A percentile compares a stretch with the other conserved stretches of the same genome.
Evolutionary conservation across 2,888 invertebrate genomes (phyloP).

Genomic region (Patella caerulea): DNA sequence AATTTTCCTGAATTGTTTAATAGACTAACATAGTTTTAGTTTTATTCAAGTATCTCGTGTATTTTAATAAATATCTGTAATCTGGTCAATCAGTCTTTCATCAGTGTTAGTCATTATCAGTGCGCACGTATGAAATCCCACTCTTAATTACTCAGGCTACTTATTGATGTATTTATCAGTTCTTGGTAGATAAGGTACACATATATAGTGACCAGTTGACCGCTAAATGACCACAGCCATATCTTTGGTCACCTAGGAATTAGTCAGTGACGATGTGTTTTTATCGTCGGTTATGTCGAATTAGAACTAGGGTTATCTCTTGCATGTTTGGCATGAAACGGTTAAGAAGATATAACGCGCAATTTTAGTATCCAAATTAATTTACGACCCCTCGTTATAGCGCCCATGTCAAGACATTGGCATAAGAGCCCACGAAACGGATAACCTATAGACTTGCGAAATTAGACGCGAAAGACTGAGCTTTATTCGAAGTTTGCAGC

Average conservation of each 20-base stretch:
- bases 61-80: too few species aligned
- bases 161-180: conserved; percentile 5
- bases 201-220: background rate
- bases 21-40: too few species aligned
- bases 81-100: too few species aligned
- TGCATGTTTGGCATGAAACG: background rate
- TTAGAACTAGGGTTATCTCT: background rate
- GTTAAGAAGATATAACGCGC: background rate
- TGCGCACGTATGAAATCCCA: background rate
- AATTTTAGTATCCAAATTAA: too few species aligned
- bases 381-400: too few species aligned
- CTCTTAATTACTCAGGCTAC: background rate
- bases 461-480: too few species aligned
- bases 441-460: too few species aligned
- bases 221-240: background rate
- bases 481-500: too few species aligned
- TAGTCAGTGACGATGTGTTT: background rate
- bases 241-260: background rate
- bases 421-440: too few species aligned
- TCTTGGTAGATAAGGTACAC: background rate
- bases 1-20: too few species aligned
- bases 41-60: too few species aligned
- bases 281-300: background rate
- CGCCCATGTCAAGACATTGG: too few species aligned
- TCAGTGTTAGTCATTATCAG: conserved; percentile 3